Evolutionary conservation across 2,113 vertebrate genomes (phyloP), one percentile per base, ranked within the genome.

Genomic region (Nothobranchius kuhntae): DNA sequence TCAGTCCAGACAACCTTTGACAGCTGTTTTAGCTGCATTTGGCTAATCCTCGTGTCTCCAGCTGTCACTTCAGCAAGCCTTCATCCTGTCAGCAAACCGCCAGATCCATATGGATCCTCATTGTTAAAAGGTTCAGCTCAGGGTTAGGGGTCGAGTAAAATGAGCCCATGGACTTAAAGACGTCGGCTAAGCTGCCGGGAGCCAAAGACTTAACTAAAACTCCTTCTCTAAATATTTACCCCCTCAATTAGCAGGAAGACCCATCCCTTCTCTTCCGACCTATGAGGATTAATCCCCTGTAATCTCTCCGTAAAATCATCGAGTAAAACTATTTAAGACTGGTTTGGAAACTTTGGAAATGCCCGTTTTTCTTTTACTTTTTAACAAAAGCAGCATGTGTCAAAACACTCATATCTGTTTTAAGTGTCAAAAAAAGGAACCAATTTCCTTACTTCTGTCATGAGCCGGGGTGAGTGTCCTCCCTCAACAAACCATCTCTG

Each of bases 211-310:
- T 9, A 74, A 61, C 14, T 10, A 21, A 38, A 4, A 45, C 58
- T 67, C 48, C 26, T 47, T 77, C 57, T 56, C 61, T 51, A 59
- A 66, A 70, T 66, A 73, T 81, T 76, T 61, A 81, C 13, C 21
- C 46, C 12, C 30, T 53, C 47, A 58, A n/a, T 72, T 64, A 62
- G 14, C 46, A 7, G 11, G 3, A 51, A 64, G 7, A 11, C 13
- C 45, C 30, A 5, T 53, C 17, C 38, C 24, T 51, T 53, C 11
- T 57, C 36, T 40, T 45, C 7, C 35, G 36, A 6, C 46, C 15
- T 14, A 13, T 36, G 5, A 35, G 5, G 14, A 15, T 3, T 53
- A 26, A 21, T 62, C 8, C 38, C 10, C 35, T 7, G 38, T 60
- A 11, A 26, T 48, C 51, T 52, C 24, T 40, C 35, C 44, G 45